A percentile compares a stretch with the other conserved stretches of the same genome.
These are phyloP conservation scores for Catostomus latipinnis DNA, from an alignment of 2,797 vertebrate genomes.

Conservation along the genomic window DNA sequence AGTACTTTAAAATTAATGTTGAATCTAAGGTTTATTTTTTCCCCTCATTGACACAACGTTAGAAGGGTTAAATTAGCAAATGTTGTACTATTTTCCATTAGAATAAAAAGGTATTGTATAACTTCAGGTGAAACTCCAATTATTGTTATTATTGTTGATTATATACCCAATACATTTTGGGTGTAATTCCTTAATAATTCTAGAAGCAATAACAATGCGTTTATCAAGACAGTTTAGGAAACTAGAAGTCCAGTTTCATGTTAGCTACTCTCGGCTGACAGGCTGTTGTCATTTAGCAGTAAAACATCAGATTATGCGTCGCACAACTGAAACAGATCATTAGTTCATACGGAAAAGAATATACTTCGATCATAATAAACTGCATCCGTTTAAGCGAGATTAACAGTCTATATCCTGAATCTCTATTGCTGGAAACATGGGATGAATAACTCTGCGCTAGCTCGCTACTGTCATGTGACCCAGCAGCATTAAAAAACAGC, in stretches of 20 bases:
- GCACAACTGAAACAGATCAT: background rate
- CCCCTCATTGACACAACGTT: no score
- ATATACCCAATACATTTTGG: no score
- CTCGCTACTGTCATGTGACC: constrained; percentile 46
- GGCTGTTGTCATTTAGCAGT: background rate
- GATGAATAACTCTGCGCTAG: constrained; percentile 24
- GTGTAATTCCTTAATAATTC: background rate
- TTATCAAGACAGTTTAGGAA: no score
- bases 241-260: background rate
- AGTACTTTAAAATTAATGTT: no score
- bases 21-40: no score
- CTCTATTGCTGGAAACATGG: background rate
- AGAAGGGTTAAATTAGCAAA: no score
- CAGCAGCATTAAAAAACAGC: background rate
- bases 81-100: no score
- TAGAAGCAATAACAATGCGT: background rate
- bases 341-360: background rate
- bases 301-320: background rate
- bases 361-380: background rate
- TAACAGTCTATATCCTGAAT: background rate
- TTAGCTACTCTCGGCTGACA: constrained; percentile 37
- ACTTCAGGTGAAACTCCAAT: no score
- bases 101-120: no score
- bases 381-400: background rate
- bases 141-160: no score